A percentile compares a stretch with the other conserved stretches of the same genome.
Conservation (phyloP, 2,113 vertebrate genomes). For the Tympanuchus pallidicinctus region DNA sequence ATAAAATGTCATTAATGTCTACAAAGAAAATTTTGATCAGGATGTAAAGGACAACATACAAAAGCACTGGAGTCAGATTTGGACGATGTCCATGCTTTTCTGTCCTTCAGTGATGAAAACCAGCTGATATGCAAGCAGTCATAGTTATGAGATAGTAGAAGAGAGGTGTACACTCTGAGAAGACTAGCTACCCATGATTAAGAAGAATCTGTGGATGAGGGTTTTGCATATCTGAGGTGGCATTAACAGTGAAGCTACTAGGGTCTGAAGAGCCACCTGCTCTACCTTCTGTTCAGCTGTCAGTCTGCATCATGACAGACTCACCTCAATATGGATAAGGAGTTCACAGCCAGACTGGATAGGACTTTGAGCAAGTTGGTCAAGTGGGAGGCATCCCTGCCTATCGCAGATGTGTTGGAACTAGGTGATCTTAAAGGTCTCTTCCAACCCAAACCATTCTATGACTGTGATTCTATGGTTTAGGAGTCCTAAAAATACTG, state of each 20-base stretch:
- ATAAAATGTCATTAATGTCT: neutral
- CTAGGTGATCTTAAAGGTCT: too few relatives aligned
- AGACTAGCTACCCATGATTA: neutral
- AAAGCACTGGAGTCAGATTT: neutral
- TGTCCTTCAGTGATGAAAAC: neutral
- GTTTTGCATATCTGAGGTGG: neutral
- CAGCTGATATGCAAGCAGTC: neutral
- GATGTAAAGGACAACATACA: neutral
- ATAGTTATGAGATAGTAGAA: neutral
- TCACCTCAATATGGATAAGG: neutral
- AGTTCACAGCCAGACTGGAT: too few relatives aligned
- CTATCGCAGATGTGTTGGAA: too few relatives aligned
- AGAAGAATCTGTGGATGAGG: neutral
- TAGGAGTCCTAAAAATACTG: neutral
- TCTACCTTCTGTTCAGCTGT: neutral
- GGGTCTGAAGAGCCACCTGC: neutral
- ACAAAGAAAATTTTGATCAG: neutral
- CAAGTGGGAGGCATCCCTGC: too few relatives aligned
- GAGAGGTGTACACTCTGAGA: neutral
- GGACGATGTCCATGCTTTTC: neutral
- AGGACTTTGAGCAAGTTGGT: too few relatives aligned
- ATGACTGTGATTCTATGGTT: neutral
- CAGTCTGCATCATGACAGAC: neutral
- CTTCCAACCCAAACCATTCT: too few relatives aligned
- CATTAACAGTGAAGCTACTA: neutral